These are phyloP conservation scores for Dasyprocta punctata DNA, from an alignment of 2,113 vertebrate species.

Conservation along the genomic window DNA sequence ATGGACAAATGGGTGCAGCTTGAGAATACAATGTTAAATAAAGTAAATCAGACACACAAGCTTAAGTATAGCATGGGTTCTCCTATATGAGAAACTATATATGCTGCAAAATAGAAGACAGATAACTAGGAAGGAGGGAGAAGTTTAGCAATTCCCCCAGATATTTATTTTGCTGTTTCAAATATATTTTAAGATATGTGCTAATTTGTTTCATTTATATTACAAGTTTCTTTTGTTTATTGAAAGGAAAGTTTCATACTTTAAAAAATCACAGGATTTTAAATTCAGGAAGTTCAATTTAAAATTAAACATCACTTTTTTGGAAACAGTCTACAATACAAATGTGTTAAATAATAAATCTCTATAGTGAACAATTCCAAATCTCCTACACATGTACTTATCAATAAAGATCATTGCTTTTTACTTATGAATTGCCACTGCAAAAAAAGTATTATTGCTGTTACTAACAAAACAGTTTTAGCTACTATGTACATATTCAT, in stretches of 20 bases:
- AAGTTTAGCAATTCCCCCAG: neutral
- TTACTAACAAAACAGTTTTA: neutral
- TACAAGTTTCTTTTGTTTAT: neutral
- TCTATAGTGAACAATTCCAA: neutral
- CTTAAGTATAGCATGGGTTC: neutral
- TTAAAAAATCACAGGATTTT: neutral
- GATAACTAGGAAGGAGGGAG: neutral
- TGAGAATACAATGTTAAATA: neutral
- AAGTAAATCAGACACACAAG: neutral
- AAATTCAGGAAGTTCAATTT: slow-evolving; percentile 16
- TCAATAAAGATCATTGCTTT: neutral
- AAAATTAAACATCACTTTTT: slow-evolving; percentile 33
- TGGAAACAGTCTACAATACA: neutral
- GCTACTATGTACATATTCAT: neutral
- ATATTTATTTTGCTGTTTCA: neutral
- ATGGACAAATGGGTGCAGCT: neutral
- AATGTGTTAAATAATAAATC: neutral
- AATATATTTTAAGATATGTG: neutral
- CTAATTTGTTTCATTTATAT: neutral
- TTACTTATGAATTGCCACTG: neutral
- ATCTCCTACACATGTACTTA: neutral
- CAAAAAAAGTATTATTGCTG: slow-evolving; percentile 23
- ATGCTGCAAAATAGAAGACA: neutral
- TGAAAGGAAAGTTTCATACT: neutral
- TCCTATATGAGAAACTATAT: neutral